A percentile compares a stretch with the other conserved stretches of the same genome.
Evolutionary conservation across 2,797 vertebrate genomes (phyloP).

Genomic region (Stomatorhinus walkeri): DNA sequence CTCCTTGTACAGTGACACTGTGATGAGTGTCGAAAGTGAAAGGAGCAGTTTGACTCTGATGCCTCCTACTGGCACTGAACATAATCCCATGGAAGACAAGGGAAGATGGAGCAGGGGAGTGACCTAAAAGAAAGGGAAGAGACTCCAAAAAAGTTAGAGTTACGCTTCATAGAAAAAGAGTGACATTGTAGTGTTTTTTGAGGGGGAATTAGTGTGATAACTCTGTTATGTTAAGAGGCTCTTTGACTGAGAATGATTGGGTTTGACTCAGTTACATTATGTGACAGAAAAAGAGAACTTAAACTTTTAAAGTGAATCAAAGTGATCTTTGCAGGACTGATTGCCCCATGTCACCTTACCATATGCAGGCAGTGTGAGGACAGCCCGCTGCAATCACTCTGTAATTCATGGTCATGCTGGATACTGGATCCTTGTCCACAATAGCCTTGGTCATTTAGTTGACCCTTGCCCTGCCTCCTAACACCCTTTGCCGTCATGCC

Average conservation of each 20-base stretch:
- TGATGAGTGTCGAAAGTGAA: background rate
- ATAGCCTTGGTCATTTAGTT: slow-evolving; percentile 34
- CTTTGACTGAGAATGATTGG: background rate
- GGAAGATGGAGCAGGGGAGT: background rate
- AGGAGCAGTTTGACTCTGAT: background rate
- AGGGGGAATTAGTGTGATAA: background rate
- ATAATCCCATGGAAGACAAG: background rate
- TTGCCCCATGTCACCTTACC: slow-evolving; percentile 30
- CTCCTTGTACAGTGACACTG: background rate
- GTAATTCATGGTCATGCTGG: slow-evolving; percentile 46
- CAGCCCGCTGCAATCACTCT: background rate
- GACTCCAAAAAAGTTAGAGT: background rate
- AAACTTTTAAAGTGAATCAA: background rate
- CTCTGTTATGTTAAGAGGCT: background rate
- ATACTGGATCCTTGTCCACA: slow-evolving; percentile 41
- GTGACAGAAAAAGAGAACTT: background rate
- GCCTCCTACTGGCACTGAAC: background rate
- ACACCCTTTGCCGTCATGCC: slow-evolving; percentile 23
- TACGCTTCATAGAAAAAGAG: background rate
- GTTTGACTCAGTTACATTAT: background rate
- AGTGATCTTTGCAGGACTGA: background rate
- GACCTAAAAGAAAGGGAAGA: background rate
- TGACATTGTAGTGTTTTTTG: background rate
- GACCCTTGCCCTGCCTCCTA: slow-evolving; percentile 1
- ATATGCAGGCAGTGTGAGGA: slow-evolving; percentile 27